Conservation (phyloP, 1,140 invertebrate genomes). For the Zeugodacus cucurbitae region DNA sequence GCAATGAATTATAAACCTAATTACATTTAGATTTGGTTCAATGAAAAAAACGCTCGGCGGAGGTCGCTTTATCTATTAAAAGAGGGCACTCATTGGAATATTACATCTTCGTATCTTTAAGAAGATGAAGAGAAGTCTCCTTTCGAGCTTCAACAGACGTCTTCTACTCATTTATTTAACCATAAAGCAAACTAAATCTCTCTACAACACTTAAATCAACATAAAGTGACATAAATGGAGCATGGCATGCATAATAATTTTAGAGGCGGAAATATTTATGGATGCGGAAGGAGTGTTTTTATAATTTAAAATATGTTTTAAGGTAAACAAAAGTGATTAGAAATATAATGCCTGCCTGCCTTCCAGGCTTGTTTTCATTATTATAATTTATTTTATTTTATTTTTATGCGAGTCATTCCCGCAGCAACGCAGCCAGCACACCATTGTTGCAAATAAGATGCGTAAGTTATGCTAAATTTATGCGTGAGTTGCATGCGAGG, state of each 20-base stretch:
- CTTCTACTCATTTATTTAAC: no score
- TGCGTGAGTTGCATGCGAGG: background rate
- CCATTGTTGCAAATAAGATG: background rate
- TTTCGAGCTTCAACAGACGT: no score
- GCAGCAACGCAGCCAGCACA: background rate
- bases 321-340: background rate
- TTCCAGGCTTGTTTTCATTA: background rate
- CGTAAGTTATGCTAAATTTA: conserved; percentile 37
- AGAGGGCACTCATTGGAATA: no score
- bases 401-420: background rate
- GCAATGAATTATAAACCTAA: no score
- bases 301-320: background rate
- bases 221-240: conserved; percentile 17
- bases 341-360: background rate
- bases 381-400: background rate
- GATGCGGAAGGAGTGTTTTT: background rate
- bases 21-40: no score
- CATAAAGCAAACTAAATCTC: background rate
- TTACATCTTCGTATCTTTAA: no score
- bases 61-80: no score
- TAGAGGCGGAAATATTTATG: background rate
- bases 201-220: background rate
- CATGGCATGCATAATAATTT: background rate
- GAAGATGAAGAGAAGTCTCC: no score
- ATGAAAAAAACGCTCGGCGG: no score